Base-by-base conservation (phyloP, 2,113 vertebrate genomes). In the Anser brachyrhynchus region DNA sequence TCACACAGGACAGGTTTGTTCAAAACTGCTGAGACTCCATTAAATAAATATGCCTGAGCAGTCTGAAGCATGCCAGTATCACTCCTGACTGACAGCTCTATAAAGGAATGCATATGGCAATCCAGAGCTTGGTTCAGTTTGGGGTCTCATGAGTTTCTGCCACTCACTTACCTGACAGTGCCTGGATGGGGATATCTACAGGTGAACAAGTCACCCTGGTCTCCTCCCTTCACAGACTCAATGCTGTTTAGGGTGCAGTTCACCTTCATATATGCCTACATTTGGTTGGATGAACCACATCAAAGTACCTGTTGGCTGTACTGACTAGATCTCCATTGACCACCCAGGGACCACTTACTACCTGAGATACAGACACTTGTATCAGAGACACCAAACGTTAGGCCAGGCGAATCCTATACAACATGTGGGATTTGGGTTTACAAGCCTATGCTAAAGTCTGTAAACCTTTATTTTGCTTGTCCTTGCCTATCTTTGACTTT, bases 341-440 rank as follows among this genome's bases (percentile, higher is more conserved):
- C 43, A 43, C 59, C 23, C 19, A 59, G 4, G 6, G 35, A 69
- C 8, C 14, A 75, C 61, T 43, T 37, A 10, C 13, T 35, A 39
- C 23, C 23, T 71, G 46, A 84, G 49, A 46, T 2, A 74, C 16
- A 55, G 51, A 44, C 4, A 10, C 4, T 37, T 54, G 7, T 52
- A 43, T 51, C 37, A n/a, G 35, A 79, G 37, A 58, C 15, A 54
- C 43, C 0, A 0, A 35, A 62, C 13, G 9, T 8, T 79, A 54
- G 10, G 31, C 44, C 58, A 66, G 33, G 13, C 23, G 8, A 64
- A 31, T 33, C 44, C 28, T 52, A 66, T 23, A 62, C 3, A 75
- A 59, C 16, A 79, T 0, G 0, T 43, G 16, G 10, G 9, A 29
- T n/a, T 92, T 81, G 64, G 46, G 49, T 75, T 92, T 74, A 46